Base-by-base conservation (phyloP, 2,888 invertebrate species). In the Philereme vetulata region DNA sequence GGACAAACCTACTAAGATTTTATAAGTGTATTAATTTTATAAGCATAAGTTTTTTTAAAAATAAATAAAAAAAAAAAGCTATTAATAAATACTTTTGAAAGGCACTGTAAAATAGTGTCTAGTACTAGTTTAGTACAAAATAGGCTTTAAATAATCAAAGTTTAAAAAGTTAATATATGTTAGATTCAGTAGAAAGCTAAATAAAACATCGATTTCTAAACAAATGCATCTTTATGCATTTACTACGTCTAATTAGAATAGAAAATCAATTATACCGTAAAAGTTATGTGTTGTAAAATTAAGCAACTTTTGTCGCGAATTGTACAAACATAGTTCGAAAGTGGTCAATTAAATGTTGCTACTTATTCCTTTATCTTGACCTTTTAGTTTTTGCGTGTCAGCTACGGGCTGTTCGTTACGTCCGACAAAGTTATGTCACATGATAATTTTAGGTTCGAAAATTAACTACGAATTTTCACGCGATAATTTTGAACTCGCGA, bases 331-430 rank as follows among this genome's bases (percentile, higher is more conserved):
- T 67, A 63, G 67, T 67, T 62, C 66, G 70, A 66, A 67, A 67
- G 66, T 65, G 69, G 60, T 47, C 69, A 67, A 55, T 66, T 69
- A 67, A 64, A 58, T 65, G 55, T 68, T 57, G 61, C 60, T 63
- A 60, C 58, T 57, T 57, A 58, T 55, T 57, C 45, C 56, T 64
- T 62, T 64, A 60, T 64, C 45, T 50, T 65, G 68, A 70, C 70
- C 72, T 69, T 72, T 70, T 43, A 54, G 50, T 51, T 44, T 62
- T 52, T 62, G 66, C 67, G 60, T 69, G 67, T 68, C 66, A 67
- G 62, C 66, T 61, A 67, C 64, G 34, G 11, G 38, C 53, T 21
- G 53, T 59, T 44, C 55, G 64, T 66, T 69, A 66, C 68, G 67
- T 67, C 49, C 59, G 63, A 65, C 50, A 66, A 63, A 6, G 67